Evolutionary conservation across 2,113 vertebrate genomes (phyloP).

Genomic region (Gulo gulo): DNA sequence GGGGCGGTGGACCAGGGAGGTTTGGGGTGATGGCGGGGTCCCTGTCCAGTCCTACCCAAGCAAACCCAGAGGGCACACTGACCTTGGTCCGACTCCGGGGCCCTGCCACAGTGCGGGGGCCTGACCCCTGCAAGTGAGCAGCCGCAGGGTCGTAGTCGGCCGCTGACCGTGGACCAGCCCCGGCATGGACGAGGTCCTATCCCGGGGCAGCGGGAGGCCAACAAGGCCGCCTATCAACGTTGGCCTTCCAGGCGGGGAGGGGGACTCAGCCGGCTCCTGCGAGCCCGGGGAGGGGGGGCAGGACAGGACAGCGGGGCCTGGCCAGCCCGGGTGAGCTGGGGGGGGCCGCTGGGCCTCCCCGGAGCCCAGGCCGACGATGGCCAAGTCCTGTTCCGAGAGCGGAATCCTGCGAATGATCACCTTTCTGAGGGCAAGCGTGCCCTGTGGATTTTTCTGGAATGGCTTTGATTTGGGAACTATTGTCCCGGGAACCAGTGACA

Average conservation of each 20-base stretch:
- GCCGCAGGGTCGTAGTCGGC: constrained; percentile 31
- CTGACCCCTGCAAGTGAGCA: constrained; percentile 37
- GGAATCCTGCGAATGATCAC: accelerated
- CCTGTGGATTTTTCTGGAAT: background rate
- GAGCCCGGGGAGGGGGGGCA: accelerated
- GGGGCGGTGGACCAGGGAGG: background rate
- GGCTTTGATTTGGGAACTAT: background rate
- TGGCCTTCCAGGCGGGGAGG: background rate
- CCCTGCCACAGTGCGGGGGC: constrained; percentile 33
- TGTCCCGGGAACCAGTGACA: background rate
- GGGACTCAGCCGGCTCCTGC: background rate
- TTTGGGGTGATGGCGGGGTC: too few relatives aligned
- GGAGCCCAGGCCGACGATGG: accelerated
- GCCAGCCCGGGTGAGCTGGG: accelerated
- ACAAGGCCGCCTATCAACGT: background rate
- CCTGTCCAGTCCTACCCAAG: background rate
- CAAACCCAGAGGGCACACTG: background rate
- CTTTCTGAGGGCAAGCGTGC: background rate
- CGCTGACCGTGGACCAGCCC: background rate
- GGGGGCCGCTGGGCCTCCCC: accelerated
- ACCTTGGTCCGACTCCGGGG: background rate
- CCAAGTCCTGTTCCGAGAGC: background rate
- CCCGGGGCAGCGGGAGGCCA: background rate
- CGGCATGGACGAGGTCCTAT: constrained; percentile 51
- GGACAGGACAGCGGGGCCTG: accelerated